Conservation (phyloP, 1,140 invertebrate species). For the Drosophila takahashii region DNA sequence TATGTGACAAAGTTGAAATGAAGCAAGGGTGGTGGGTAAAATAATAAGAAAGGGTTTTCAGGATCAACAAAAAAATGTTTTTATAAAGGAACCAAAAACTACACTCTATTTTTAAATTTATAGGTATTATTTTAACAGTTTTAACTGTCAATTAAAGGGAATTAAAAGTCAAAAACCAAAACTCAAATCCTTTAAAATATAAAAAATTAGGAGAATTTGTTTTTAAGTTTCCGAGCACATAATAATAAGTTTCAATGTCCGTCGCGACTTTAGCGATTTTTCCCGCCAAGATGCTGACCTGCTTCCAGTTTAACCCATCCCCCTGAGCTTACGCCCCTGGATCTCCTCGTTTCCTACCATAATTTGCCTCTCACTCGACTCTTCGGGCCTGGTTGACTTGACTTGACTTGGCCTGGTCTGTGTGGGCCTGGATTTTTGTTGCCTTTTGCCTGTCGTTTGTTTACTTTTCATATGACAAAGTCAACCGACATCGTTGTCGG, state of each 20-base stretch:
- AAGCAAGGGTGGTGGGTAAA: background rate
- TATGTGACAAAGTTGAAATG: constrained; percentile 54
- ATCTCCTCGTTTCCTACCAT: constrained; percentile 8
- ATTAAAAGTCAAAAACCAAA: too few relatives aligned
- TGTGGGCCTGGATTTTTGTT: constrained; percentile 59
- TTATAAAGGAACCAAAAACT: too few relatives aligned
- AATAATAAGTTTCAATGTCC: background rate
- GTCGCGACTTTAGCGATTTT: background rate
- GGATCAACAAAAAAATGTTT: too few relatives aligned
- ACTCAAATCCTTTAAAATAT: too few relatives aligned
- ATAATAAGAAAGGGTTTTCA: background rate
- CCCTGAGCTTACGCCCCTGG: constrained; percentile 29
- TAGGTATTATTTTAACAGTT: too few relatives aligned
- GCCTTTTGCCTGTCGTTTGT: constrained; percentile 79
- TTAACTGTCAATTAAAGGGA: too few relatives aligned
- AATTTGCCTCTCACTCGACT: constrained; percentile 16
- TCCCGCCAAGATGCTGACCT: too few relatives aligned
- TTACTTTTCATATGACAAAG: constrained; percentile 82
- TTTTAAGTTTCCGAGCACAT: too few relatives aligned
- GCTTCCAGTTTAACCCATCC: background rate
- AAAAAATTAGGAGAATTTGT: too few relatives aligned
- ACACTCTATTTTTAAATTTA: too few relatives aligned
- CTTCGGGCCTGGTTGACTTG: constrained; percentile 14
- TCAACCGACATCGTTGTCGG: constrained; percentile 73
- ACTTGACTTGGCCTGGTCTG: constrained; percentile 35